A percentile compares a stretch with the other conserved stretches of the same genome.
Evolutionary conservation across 2,113 vertebrate species (phyloP).

Genomic region (Azemiops feae): DNA sequence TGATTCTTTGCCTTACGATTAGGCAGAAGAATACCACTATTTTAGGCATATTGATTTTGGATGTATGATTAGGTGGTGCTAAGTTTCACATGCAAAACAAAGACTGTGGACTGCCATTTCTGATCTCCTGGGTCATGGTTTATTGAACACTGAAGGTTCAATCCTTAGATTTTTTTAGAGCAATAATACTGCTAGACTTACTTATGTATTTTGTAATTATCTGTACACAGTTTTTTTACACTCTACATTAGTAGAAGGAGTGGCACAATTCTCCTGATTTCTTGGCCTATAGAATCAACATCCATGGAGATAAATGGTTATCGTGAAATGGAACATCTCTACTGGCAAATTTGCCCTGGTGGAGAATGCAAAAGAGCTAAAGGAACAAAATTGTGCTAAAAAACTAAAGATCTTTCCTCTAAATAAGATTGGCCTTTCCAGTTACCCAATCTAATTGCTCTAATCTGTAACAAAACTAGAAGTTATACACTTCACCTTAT

Average conservation of each 20-base stretch:
- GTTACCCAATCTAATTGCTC: slow-evolving; percentile 61
- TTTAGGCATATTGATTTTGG: neutral
- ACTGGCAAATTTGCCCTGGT: neutral
- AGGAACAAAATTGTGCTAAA: neutral
- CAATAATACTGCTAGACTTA: neutral
- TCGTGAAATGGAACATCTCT: neutral
- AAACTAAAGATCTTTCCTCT: neutral
- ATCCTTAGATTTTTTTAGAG: neutral
- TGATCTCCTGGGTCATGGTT: neutral
- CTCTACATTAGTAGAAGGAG: neutral
- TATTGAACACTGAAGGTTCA: neutral
- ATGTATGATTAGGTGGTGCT: neutral
- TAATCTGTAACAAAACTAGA: slow-evolving; percentile 61
- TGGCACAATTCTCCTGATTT: neutral
- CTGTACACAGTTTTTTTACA: neutral
- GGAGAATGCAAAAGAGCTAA: slow-evolving; percentile 10
- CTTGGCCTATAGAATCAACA: neutral
- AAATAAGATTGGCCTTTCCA: slow-evolving; percentile 44
- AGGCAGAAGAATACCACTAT: neutral
- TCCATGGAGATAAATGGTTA: neutral
- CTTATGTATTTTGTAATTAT: neutral
- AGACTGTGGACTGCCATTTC: neutral
- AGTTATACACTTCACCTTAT: slow-evolving; percentile 62
- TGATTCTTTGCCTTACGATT: neutral
- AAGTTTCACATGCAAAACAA: neutral